Conservation (phyloP, 2,888 invertebrate genomes). For the Masnerella sp. region DNA sequence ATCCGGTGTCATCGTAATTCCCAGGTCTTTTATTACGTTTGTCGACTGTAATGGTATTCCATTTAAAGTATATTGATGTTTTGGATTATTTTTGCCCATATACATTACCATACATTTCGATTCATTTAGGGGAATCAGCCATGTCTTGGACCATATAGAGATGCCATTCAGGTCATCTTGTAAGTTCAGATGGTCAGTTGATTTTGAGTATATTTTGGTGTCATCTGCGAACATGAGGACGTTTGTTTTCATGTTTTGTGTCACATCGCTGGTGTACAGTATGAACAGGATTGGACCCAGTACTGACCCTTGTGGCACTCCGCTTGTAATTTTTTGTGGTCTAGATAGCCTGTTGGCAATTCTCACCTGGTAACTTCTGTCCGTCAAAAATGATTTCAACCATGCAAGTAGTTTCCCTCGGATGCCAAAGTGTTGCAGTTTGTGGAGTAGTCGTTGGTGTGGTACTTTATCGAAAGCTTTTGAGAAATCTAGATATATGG, state of each 20-base stretch:
- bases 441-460: not conserved
- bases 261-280: not conserved
- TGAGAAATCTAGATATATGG: constrained; percentile 13
- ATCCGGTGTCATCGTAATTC: not conserved
- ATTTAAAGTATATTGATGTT: not conserved
- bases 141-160: not conserved
- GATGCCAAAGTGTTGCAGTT: constrained; percentile 1
- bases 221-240: not conserved
- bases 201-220: not conserved
- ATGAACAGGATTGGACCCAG: not conserved
- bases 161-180: not conserved
- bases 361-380: constrained; percentile 2
- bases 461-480: constrained; percentile 22
- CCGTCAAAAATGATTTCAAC: not conserved
- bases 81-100: not conserved
- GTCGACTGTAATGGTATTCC: not conserved
- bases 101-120: not conserved
- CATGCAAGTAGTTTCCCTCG: constrained; percentile 2
- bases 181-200: not conserved
- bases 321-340: not conserved
- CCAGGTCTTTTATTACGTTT: not conserved
- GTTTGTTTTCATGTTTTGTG: constrained; percentile 17
- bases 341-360: not conserved
- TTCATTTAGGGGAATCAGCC: not conserved
- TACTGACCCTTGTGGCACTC: constrained; percentile 9